A percentile compares a stretch with the other conserved stretches of the same genome.
Evolutionary conservation across 2,797 vertebrate species (phyloP).

Genomic region (Erethizon dorsatum): DNA sequence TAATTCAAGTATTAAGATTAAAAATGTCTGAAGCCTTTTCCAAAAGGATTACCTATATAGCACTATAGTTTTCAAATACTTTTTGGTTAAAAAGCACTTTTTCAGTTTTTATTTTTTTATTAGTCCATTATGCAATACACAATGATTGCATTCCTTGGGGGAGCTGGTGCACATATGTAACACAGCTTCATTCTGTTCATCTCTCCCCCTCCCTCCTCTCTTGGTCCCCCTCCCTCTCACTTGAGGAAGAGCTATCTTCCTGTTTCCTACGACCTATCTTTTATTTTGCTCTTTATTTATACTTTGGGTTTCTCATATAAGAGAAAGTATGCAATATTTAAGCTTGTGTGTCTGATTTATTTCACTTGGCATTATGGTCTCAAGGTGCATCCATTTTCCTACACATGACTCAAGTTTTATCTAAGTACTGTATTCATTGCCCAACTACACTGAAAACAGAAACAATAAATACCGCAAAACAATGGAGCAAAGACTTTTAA

Average conservation of each 20-base stretch:
- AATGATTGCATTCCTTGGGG: too few species aligned
- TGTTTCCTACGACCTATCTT: background rate
- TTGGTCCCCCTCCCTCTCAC: background rate
- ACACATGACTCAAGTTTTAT: background rate
- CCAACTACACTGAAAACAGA: background rate
- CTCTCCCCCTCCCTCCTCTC: background rate
- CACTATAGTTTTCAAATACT: background rate
- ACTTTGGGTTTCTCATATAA: background rate
- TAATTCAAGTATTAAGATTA: constrained; percentile 40
- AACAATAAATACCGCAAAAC: background rate
- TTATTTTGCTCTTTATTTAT: background rate
- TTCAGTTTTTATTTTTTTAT: background rate
- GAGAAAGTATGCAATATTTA: background rate
- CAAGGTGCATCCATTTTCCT: background rate
- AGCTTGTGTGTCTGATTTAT: background rate
- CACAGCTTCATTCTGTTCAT: background rate
- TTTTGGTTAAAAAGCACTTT: background rate
- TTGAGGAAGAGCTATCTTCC: background rate
- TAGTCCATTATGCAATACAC: too few species aligned
- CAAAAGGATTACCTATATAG: background rate
- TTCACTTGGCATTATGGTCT: background rate
- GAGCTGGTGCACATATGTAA: accelerated
- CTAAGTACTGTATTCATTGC: background rate
- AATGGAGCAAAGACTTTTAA: background rate
- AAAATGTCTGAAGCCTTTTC: background rate